Evolutionary conservation across 2,888 invertebrate species (phyloP).

Genomic region (Pheosia tremula): DNA sequence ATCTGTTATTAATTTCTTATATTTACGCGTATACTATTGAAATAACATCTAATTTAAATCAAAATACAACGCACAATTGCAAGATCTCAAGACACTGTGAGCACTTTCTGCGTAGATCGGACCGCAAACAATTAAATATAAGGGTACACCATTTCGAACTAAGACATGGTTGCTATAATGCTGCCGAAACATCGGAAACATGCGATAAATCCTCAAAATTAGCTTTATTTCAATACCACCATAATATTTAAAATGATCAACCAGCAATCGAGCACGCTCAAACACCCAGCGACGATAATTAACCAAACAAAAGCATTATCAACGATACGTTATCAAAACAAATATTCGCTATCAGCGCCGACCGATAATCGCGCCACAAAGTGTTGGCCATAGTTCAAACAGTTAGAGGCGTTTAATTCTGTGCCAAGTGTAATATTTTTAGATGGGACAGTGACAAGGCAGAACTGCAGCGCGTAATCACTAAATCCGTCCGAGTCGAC

Average conservation of each 20-base stretch:
- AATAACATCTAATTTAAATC: too few species aligned
- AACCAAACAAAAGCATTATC: constrained; percentile 20
- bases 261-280: not conserved
- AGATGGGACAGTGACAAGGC: constrained; percentile 63
- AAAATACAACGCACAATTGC: too few species aligned
- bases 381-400: constrained; percentile 73
- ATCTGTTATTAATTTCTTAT: too few species aligned
- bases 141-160: too few species aligned
- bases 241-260: not conserved
- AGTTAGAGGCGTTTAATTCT: constrained; percentile 69
- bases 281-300: constrained; percentile 11
- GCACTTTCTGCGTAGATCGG: too few species aligned
- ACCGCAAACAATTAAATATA: too few species aligned
- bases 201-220: too few species aligned
- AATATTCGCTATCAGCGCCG: constrained; percentile 24
- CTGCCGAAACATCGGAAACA: too few species aligned
- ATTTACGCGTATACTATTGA: too few species aligned
- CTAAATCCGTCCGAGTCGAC: constrained; percentile 45
- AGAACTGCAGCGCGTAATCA: constrained; percentile 56
- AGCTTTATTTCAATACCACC: too few species aligned
- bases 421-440: constrained; percentile 81
- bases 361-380: constrained; percentile 27
- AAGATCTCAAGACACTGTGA: too few species aligned
- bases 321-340: constrained; percentile 24
- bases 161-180: too few species aligned